phyloP scores from a whole-genome alignment of 2,888 invertebrate genomes.

The Watsonalla binaria region DNA sequence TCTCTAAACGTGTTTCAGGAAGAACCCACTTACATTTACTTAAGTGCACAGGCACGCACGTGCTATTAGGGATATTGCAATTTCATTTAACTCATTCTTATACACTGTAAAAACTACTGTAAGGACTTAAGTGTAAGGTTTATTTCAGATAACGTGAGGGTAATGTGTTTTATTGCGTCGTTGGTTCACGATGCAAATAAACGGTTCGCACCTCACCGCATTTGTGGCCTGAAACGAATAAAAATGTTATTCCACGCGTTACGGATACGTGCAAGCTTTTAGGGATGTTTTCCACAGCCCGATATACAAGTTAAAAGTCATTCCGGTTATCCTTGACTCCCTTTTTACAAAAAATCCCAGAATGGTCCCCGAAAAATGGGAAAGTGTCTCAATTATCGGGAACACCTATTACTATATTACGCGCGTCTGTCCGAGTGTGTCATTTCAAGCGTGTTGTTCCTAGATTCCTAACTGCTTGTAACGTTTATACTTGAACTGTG shows the following conservation, averaged over 20 bases:
- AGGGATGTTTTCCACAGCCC: constrained; percentile 6
- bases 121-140: not conserved
- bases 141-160: not conserved
- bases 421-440: too few species aligned
- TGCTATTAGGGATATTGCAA: not conserved
- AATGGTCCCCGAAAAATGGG: too few species aligned
- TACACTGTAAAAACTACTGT: not conserved
- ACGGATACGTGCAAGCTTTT: constrained; percentile 16
- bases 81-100: not conserved
- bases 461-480: too few species aligned
- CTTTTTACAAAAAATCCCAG: too few species aligned
- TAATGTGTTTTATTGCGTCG: constrained; percentile 1
- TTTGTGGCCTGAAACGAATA: constrained; percentile 15
- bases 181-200: constrained; percentile 15
- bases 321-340: not conserved
- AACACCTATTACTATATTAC: too few species aligned
- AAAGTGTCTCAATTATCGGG: too few species aligned
- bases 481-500: too few species aligned
- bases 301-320: constrained; percentile 4
- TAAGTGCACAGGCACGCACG: not conserved
- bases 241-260: constrained; percentile 20
- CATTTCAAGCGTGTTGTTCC: too few species aligned
- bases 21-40: not conserved
- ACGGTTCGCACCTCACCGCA: constrained; percentile 10
- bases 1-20: not conserved